These are phyloP conservation scores for Lordiphosa collinella DNA, from an alignment of 1,140 invertebrate genomes.

Conservation along the genomic window DNA sequence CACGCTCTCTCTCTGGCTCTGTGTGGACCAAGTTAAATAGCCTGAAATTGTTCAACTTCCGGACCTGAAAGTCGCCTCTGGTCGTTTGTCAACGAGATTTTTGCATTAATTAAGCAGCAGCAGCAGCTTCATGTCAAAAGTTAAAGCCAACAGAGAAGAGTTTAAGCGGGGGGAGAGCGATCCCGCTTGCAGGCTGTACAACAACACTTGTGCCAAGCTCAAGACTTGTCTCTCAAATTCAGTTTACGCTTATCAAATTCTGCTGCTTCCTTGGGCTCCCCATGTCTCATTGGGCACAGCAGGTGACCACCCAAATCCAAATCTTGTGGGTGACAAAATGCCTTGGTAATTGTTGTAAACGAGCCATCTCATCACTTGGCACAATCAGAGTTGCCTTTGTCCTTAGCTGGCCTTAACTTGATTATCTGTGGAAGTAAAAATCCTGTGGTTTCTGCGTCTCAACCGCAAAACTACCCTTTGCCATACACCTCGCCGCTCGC, in stretches of 20 bases:
- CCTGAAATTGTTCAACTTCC: constrained; percentile 68
- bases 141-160: background rate
- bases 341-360: constrained; percentile 62
- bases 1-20: constrained; percentile 2
- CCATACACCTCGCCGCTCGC: background rate
- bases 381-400: constrained; percentile 62
- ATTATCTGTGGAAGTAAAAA: constrained; percentile 29
- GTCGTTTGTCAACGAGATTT: constrained; percentile 58
- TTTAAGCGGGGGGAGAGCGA: no score
- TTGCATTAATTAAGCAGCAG: constrained; percentile 44
- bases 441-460: constrained; percentile 25
- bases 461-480: constrained; percentile 31
- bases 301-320: constrained; percentile 28
- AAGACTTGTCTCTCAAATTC: no score
- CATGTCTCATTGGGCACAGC: constrained; percentile 35
- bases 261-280: no score
- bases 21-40: constrained; percentile 58
- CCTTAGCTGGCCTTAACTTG: constrained; percentile 35
- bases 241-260: no score
- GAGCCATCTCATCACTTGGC: constrained; percentile 25
- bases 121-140: constrained; percentile 2
- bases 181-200: no score
- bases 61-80: constrained; percentile 49
- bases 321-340: constrained; percentile 58
- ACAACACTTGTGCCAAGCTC: no score